Evolutionary conservation across 2,797 vertebrate genomes (phyloP).

Genomic region (Glossophaga mutica): DNA sequence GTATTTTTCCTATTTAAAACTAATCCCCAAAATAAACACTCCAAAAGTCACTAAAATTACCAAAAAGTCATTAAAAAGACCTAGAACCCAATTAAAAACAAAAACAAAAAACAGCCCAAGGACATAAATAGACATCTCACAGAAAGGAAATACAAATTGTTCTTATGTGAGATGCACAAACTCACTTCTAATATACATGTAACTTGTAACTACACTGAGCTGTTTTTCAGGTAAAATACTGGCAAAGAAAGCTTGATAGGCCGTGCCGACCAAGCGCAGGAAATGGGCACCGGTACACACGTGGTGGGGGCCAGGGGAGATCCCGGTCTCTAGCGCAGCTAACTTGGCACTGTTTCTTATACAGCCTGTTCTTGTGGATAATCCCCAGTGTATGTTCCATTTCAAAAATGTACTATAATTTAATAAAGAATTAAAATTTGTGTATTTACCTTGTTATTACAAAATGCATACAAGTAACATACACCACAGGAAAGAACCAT

Average conservation of each 20-base stretch:
- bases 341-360: neutral
- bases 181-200: neutral
- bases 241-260: neutral
- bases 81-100: neutral
- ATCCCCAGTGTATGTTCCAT: neutral
- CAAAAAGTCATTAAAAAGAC: neutral
- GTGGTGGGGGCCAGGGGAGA: neutral
- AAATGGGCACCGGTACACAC: neutral
- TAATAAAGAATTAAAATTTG: constrained; percentile 8
- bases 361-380: neutral
- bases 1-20: constrained; percentile 36
- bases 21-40: neutral
- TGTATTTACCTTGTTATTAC: neutral
- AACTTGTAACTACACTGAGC: neutral
- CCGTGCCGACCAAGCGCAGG: neutral
- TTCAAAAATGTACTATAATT: constrained; percentile 4
- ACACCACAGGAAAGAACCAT: neutral
- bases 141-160: neutral
- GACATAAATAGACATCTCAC: neutral
- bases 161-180: neutral
- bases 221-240: neutral
- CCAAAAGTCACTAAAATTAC: neutral
- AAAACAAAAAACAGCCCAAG: neutral
- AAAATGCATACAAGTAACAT: neutral
- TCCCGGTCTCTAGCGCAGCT: neutral